Conservation (phyloP, 1,140 invertebrate species). For the Paraescarpia echinospica region DNA sequence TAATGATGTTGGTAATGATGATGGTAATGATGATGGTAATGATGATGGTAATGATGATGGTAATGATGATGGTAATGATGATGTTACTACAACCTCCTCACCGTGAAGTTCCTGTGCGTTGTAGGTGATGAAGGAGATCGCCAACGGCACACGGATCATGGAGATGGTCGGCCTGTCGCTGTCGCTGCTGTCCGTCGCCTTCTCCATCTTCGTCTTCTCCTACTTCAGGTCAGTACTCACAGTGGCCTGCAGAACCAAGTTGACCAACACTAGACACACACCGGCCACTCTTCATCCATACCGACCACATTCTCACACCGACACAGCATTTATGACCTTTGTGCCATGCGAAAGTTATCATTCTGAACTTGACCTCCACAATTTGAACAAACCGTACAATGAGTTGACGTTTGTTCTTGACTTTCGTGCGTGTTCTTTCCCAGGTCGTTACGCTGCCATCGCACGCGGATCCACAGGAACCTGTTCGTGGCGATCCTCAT, state of each 20-base stretch:
- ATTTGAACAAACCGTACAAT: background rate
- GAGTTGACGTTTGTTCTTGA: background rate
- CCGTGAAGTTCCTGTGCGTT: slow-evolving; percentile 9
- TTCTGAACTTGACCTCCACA: background rate
- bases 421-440: background rate
- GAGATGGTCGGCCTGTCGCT: slow-evolving; percentile 80
- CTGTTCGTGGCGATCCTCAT: slow-evolving; percentile 83
- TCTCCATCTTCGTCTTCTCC: slow-evolving; percentile 79
- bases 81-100: background rate
- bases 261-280: too few relatives aligned
- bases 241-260: background rate
- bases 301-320: too few relatives aligned
- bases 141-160: slow-evolving; percentile 71
- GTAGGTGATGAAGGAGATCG: slow-evolving; percentile 71
- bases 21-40: background rate
- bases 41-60: background rate
- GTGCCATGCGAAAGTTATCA: too few relatives aligned
- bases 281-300: too few relatives aligned
- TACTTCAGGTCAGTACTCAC: slow-evolving; percentile 70
- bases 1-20: background rate
- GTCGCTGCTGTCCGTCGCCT: slow-evolving; percentile 74
- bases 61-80: background rate
- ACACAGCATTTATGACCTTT: too few relatives aligned
- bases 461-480: slow-evolving; percentile 85
- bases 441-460: slow-evolving; percentile 63